Evolutionary conservation across 2,888 invertebrate species (phyloP).

Genomic region (Hydrotaea diabolus): DNA sequence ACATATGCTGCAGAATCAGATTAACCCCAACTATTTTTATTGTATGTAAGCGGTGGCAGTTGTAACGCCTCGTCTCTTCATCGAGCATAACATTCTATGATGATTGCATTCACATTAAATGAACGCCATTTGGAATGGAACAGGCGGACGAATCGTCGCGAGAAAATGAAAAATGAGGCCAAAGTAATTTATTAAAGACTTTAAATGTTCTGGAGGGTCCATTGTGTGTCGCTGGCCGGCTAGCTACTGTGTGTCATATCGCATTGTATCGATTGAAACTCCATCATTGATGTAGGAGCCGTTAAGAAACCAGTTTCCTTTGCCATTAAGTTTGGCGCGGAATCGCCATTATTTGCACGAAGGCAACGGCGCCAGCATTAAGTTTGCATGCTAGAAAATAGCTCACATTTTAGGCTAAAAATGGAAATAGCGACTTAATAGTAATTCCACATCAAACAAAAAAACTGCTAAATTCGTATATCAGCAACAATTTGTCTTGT

Average conservation of each 20-base stretch:
- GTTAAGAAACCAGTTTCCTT: not conserved
- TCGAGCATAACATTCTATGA: not conserved
- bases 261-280: conserved; percentile 5
- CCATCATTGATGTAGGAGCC: conserved; percentile 18
- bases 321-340: not conserved
- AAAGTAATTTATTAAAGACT: conserved; percentile 21
- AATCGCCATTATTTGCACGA: conserved; percentile 24
- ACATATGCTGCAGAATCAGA: not conserved
- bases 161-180: not conserved
- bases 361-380: not conserved
- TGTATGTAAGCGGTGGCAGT: not conserved
- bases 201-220: not conserved
- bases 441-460: not conserved
- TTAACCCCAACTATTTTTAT: conserved; percentile 9
- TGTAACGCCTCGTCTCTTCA: not conserved
- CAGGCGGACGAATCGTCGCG: conserved; percentile 1
- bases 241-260: not conserved
- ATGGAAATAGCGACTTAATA: not conserved
- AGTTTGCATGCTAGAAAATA: not conserved
- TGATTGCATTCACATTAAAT: not conserved
- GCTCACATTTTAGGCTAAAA: too few species aligned
- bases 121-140: not conserved
- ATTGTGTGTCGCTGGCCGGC: not conserved
- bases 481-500: too few species aligned
- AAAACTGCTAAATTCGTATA: not conserved